Evolutionary conservation across 2,797 vertebrate genomes (phyloP).

Genomic region (Ctenochaetus hawaiiensis): DNA sequence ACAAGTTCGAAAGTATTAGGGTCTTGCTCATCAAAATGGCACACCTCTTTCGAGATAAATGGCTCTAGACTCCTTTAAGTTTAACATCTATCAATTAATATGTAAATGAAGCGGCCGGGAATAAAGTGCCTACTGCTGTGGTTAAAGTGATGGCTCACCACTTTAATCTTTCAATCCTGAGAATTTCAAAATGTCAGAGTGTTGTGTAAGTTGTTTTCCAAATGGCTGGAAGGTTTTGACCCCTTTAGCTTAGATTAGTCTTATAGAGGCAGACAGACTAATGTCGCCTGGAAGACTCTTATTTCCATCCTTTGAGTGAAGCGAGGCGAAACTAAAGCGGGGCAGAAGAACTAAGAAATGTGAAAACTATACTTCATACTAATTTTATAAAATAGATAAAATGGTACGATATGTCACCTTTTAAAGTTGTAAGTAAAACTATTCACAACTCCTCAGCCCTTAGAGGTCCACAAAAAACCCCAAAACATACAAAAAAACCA

Average conservation of each 20-base stretch:
- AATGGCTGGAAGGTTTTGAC: conserved; percentile 48
- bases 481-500: too few species aligned
- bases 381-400: not conserved
- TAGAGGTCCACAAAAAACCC: too few species aligned
- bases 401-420: not conserved
- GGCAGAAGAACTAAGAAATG: conserved; percentile 3
- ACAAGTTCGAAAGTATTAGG: conserved; percentile 63
- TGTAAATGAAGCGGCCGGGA: conserved; percentile 77
- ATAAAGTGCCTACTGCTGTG: conserved; percentile 73
- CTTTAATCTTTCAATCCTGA: conserved; percentile 76
- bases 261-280: conserved; percentile 27
- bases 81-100: conserved; percentile 84
- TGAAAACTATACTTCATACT: not conserved
- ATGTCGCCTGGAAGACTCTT: not conserved
- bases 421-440: too few species aligned
- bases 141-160: conserved; percentile 75
- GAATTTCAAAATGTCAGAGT: conserved; percentile 71
- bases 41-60: conserved; percentile 78
- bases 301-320: not conserved
- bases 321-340: not conserved
- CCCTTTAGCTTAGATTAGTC: conserved; percentile 22
- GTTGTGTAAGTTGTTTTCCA: conserved; percentile 75
- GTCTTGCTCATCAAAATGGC: conserved; percentile 75
- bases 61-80: conserved; percentile 66
- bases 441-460: too few species aligned